Evolutionary conservation across 2,888 invertebrate species (phyloP).

Genomic region (Megaustenia siamemsis): DNA sequence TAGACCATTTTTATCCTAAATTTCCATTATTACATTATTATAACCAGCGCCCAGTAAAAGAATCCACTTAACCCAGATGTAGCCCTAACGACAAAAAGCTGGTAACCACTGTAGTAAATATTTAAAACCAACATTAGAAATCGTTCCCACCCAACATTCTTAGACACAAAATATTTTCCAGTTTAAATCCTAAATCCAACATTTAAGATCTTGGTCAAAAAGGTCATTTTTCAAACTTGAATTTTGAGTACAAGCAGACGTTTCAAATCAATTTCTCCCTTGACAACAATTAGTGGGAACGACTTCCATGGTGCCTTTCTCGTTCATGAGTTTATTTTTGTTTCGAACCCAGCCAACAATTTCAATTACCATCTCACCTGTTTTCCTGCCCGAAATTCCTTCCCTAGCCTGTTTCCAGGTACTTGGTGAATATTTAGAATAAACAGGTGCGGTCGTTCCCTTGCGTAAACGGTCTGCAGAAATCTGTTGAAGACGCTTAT

Average conservation of each 20-base stretch:
- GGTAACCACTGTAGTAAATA: too few species aligned
- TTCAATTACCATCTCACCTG: slow-evolving; percentile 47
- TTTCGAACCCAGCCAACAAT: slow-evolving; percentile 18
- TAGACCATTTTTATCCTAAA: too few species aligned
- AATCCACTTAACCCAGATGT: too few species aligned
- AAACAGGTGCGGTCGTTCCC: slow-evolving; percentile 35
- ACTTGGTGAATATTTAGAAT: slow-evolving; percentile 36
- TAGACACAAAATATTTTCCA: too few species aligned
- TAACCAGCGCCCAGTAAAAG: too few species aligned
- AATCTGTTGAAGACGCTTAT: background rate
- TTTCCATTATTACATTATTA: too few species aligned
- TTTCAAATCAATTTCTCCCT: slow-evolving; percentile 17
- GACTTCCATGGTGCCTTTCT: slow-evolving; percentile 12
- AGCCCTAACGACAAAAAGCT: too few species aligned
- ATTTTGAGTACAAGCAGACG: background rate
- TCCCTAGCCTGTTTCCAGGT: background rate
- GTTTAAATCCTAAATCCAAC: too few species aligned
- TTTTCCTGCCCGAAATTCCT: slow-evolving; percentile 22
- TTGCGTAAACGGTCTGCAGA: slow-evolving; percentile 12
- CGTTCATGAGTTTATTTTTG: background rate
- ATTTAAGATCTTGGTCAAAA: too few species aligned
- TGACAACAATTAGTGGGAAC: slow-evolving; percentile 12
- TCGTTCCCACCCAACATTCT: too few species aligned
- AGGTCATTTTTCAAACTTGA: too few species aligned
- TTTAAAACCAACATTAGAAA: too few species aligned